Evolutionary conservation across 1,140 invertebrate genomes (phyloP), one percentile per base, ranked within the genome.

Genomic region (Achatina immaculata): DNA sequence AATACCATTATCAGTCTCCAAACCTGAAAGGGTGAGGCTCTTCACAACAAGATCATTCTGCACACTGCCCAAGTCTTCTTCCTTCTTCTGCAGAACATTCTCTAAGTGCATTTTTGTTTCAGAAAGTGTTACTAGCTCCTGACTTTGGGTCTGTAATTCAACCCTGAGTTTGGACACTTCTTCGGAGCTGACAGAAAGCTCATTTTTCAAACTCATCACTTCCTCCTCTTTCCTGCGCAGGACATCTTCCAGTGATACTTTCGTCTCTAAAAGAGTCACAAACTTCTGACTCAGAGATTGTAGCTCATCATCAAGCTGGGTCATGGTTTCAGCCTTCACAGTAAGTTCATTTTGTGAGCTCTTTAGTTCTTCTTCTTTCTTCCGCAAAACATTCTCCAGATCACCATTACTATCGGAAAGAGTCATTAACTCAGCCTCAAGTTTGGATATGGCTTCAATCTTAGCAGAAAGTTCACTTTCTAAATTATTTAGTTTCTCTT

Each of bases 211-310:
- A 21, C 6, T 40, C 6, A 9, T 9, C 2, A 71, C 3, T 28
- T 71, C 68, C 34, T 42, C 42, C n/a, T 71, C 68, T 71, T 40
- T 71, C 36, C 19, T 45, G 6, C 40, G 38, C 68, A 71, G 34
- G 4, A 9, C 58, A 2, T 62, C 58, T 34, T 62, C 58, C 0
- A 62, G 58, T 14, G 28, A 31, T 62, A 28, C 28, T 62, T 62
- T 62, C 11, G 28, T 62, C n/a, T 62, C 58, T 31, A 9, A 62
- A 2, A 62, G 0, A 31, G 28, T 31, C 28, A 62, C 31, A 4
- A 62, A 31, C 6, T 31, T 16, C 58, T 62, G 58, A 62, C 19
- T 62, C 31, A 31, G 19, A 16, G n/a, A 62, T 34, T 62, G n/a
- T 4, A 62, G 58, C 21, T 62, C 58, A n/a, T 62, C 9, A 1